phyloP scores from a whole-genome alignment of 2,797 vertebrate genomes.

The Sebastes nivosus region DNA sequence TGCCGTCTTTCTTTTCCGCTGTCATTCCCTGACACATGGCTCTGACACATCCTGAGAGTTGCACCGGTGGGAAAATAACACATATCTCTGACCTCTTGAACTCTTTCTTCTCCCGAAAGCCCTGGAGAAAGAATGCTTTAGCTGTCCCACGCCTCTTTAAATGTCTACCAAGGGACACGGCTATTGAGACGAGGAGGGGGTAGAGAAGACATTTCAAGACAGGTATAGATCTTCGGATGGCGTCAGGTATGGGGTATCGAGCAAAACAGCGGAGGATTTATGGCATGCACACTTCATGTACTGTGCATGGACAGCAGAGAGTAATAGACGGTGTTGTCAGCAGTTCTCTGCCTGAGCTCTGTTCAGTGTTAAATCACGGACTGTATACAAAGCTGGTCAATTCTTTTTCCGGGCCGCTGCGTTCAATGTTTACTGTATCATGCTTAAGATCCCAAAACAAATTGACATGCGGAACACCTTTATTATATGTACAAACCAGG shows the following conservation, averaged over 20 bases:
- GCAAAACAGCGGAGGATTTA: constrained; percentile 79
- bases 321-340: constrained; percentile 74
- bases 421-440: constrained; percentile 58
- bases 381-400: constrained; percentile 51
- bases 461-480: constrained; percentile 54
- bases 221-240: constrained; percentile 78
- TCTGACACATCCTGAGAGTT: constrained; percentile 78
- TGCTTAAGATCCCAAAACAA: constrained; percentile 49
- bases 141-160: constrained; percentile 78
- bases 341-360: constrained; percentile 66
- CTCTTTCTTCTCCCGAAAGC: constrained; percentile 70
- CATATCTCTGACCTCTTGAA: constrained; percentile 82
- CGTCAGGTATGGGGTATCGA: constrained; percentile 76
- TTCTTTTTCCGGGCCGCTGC: constrained; percentile 37
- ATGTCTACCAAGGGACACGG: constrained; percentile 76
- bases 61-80: constrained; percentile 78
- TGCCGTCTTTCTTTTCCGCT: constrained; percentile 69
- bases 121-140: constrained; percentile 75
- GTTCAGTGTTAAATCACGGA: constrained; percentile 67
- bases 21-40: constrained; percentile 79
- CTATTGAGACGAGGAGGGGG: constrained; percentile 63
- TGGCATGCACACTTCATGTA: constrained; percentile 71
- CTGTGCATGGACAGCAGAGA: constrained; percentile 70
- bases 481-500: constrained; percentile 22
- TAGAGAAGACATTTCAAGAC: constrained; percentile 70